Evolutionary conservation across 2,113 vertebrate species (phyloP), one percentile per base, ranked within the genome.

Genomic region (Motacilla alba): DNA sequence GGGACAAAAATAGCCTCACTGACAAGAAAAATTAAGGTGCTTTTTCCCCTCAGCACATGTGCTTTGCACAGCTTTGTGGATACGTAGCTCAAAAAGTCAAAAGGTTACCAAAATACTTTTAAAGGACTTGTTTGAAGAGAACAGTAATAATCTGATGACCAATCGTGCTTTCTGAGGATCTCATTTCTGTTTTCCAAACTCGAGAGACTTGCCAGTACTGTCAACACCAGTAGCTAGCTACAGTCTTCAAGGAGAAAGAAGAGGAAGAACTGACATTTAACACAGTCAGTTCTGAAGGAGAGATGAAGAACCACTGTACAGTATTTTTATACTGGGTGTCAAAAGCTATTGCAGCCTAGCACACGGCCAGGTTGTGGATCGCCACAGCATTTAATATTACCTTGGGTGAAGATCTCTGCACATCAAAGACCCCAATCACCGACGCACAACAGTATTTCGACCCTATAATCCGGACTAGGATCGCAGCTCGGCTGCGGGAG

Each of bases 391-490:
- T 76, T 35, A 22, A 6, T 16, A 21, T 1, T 10, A 46, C 56
- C 33, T 52, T 81, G 30, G 21, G n/a, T 0, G 8, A 88, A 80
- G 28, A 19, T 9, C 41, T 60, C 37, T 0, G 0, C 4, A 2
- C n/a, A 3, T 4, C 1, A 6, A 74, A 74, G 26, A 5, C 39
- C 30, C 33, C 35, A 4, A 0, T 18, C n/a, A 7, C 41, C 7
- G 31, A 28, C 33, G 24, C 4, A 17, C 15, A 17, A 3, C 26
- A 35, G 21, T 6, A 27, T 79, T 20, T 9, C 10, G n/a, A 62
- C 24, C 49, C 50, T 20, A 4, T 4, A 31, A 70, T 0, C 31
- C 41, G 10, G 19, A 3, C 5, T 1, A 28, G 50, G 12, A 44
- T 11, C 10, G 31, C 82, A 49, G 80, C 80, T 41, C 22, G 1